A percentile compares a stretch with the other conserved stretches of the same genome.
These are phyloP conservation scores for Ivindomyrus marchei DNA, from an alignment of 2,113 vertebrate species.

Conservation along the genomic window DNA sequence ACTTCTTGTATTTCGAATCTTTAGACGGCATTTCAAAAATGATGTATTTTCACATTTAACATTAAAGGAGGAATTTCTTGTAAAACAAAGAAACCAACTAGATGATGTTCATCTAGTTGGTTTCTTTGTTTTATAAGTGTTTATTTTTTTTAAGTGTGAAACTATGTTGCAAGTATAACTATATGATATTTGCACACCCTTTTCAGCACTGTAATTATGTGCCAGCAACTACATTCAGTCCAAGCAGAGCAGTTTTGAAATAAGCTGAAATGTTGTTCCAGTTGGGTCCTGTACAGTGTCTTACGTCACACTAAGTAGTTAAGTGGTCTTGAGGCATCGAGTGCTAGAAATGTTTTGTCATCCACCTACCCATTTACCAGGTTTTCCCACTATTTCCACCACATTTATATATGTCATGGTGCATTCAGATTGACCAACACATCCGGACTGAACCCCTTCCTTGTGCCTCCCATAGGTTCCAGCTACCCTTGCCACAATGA, in stretches of 20 bases:
- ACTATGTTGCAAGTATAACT: background rate
- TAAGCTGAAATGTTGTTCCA: background rate
- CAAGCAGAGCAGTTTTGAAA: background rate
- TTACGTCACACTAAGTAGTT: background rate
- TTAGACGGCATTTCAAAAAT: background rate
- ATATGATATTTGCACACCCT: background rate
- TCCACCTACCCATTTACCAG: background rate
- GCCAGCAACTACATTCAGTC: background rate
- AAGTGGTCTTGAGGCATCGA: background rate
- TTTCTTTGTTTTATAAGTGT: no score
- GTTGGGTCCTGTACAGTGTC: background rate
- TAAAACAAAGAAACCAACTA: background rate
- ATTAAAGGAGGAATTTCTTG: background rate
- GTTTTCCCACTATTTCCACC: background rate
- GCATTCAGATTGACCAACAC: background rate
- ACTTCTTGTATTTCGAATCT: background rate
- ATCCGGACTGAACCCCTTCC: background rate
- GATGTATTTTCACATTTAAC: background rate
- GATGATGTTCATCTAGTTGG: background rate
- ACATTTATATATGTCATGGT: background rate
- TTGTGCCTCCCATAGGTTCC: background rate
- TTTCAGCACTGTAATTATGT: background rate
- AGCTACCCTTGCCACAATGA: background rate
- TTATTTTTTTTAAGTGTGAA: background rate
- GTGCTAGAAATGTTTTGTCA: background rate